These are phyloP conservation scores for Melieria omissa DNA, from an alignment of 2,888 invertebrate genomes.

Conservation along the genomic window DNA sequence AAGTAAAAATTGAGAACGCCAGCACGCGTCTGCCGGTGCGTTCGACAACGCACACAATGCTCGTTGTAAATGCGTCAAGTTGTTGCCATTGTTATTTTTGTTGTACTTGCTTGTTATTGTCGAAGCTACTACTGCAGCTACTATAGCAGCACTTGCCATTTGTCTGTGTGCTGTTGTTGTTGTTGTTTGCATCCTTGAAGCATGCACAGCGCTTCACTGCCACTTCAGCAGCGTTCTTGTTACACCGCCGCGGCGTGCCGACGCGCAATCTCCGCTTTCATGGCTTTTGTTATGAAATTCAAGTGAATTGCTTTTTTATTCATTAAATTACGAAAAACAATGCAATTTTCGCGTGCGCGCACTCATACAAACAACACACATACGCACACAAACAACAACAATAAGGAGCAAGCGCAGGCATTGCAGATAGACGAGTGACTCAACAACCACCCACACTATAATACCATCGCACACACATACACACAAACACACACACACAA, in stretches of 20 bases:
- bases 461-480: background rate
- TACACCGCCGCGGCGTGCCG: background rate
- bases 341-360: background rate
- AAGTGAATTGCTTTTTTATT: conserved; percentile 13
- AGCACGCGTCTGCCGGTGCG: too few relatives aligned
- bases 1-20: too few relatives aligned
- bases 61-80: background rate
- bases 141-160: background rate
- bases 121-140: conserved; percentile 2
- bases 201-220: background rate
- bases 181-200: background rate
- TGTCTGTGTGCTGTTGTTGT: background rate
- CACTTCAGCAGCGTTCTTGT: too few relatives aligned
- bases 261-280: background rate
- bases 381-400: background rate
- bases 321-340: conserved; percentile 16
- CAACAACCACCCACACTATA: too few relatives aligned
- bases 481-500: background rate
- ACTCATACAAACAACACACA: background rate
- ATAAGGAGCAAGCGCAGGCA: background rate
- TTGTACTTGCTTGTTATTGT: background rate
- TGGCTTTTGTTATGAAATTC: conserved; percentile 3
- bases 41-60: too few relatives aligned
- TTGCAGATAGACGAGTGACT: too few relatives aligned
- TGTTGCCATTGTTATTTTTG: conserved; percentile 1